Evolutionary conservation across 1,140 invertebrate species (phyloP), one percentile per base, ranked within the genome.

Genomic region (Melipona quadrifasciata): DNA sequence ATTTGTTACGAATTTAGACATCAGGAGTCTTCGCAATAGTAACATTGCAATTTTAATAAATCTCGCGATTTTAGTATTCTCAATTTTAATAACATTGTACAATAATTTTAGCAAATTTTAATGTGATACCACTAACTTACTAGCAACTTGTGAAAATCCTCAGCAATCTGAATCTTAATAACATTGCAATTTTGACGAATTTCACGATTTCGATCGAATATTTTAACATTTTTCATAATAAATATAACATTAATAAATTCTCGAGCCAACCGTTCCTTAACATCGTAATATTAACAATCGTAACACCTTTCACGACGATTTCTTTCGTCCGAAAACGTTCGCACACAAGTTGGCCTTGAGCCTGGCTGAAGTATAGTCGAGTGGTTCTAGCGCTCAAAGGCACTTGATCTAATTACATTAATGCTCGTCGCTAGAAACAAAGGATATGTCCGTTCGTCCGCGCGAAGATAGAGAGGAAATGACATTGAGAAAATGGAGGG

Each of bases 371-470:
- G 10, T 12, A n/a, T 14, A 58, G 24, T 21, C 24, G 39, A 51
- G 74, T 17, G 39, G 21, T 19, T 47, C 55, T 16, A 51, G 16
- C 24, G 4, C 58, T 77, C 24, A 61, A 76, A 76, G 57, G n/a
- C 24, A 2, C 58, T 76, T 47, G 74, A 51, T 77, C 74, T 31
- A 64, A 77, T 61, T 77, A 64, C 58, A 51, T 77, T 77, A 77
- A 77, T 64, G 57, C 34, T 16, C 39, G 58, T 64, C 57, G 21
- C 0, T 27, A 11, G 58, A 24, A 64, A 64, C 57, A 76, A 77
- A 64, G 61, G 57, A 47, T 76, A 47, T 61, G 64, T 64, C 5
- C 8, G 4, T 17, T 71, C 11, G 8, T 14, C 8, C 14, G 27
- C 31, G 24, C 17, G 3, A 8, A 14, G 24, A 14, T 27, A 47